These are phyloP conservation scores for Myiotriccus ornatus DNA, from an alignment of 2,797 vertebrate species.

Conservation along the genomic window DNA sequence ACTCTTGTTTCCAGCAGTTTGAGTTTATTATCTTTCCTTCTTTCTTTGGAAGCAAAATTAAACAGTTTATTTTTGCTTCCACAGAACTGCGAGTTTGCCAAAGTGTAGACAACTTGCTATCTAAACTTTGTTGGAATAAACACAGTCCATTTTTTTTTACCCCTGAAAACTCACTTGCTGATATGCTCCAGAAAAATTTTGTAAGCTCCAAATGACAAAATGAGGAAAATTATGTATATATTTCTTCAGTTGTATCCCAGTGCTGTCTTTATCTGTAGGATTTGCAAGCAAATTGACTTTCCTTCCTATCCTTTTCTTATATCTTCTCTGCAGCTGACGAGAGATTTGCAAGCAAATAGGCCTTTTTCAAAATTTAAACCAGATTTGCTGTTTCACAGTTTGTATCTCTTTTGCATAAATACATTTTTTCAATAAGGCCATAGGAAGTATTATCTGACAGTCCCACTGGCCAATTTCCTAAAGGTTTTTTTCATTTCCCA, in stretches of 20 bases:
- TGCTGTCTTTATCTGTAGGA: conserved; percentile 13
- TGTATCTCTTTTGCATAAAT: conserved; percentile 42
- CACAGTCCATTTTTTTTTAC: not conserved
- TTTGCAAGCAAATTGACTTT: conserved; percentile 62
- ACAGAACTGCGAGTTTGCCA: not conserved
- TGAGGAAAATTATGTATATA: not conserved
- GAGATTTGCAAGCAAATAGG: conserved; percentile 59
- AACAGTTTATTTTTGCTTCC: conserved; percentile 44
- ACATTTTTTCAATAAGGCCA: not conserved
- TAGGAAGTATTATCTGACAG: not conserved
- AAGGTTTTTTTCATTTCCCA: not conserved
- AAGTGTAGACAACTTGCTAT: not conserved
- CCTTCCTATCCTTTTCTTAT: not conserved
- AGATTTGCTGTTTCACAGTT: conserved; percentile 22
- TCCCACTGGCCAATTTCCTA: not conserved
- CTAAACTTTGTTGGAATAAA: conserved; percentile 31
- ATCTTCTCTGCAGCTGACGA: conserved; percentile 30
- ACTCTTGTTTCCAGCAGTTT: not conserved
- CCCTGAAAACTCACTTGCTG: not conserved
- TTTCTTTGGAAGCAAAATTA: conserved; percentile 15
- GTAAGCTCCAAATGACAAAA: not conserved
- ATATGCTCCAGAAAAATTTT: not conserved
- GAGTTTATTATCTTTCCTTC: conserved; percentile 36
- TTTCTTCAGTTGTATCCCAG: not conserved
- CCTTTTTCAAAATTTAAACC: conserved; percentile 17